Evolutionary conservation across 1,140 invertebrate genomes (phyloP), one percentile per base, ranked within the genome.

Genomic region (Drosophila tsacasi): DNA sequence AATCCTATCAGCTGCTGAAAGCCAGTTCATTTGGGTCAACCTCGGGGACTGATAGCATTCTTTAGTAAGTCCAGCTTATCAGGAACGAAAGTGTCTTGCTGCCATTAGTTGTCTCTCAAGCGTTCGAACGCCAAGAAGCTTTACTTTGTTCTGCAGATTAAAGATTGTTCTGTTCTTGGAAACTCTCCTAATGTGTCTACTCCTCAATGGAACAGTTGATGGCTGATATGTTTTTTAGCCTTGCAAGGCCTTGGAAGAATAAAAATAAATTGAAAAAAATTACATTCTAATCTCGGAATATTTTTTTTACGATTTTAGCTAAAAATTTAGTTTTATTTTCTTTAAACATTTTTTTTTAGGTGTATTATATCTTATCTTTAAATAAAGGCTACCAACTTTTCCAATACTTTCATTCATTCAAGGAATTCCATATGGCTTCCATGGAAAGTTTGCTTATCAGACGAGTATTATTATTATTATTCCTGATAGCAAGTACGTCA

Each of bases 351-450:
- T 58, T 44, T 58, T 13, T 49, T 23, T 8, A 7, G 8, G 40
- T 35, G 40, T 3, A 27, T 9, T 27, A 23, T 67, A 67, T 67
- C 47, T 74, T 73, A 74, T 74, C 71, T 40, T 12, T 8, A 21
- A 67, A 35, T 37, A 52, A 39, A 40, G 35, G 19, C 66, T 37
- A 12, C 39, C 55, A 61, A 19, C n/a, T 19, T 52, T 35, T 57
- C 32, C 23, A 71, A 71, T 69, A 71, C 46, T 69, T 67, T 52
- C 63, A 71, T 68, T 68, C 67, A 71, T 67, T 68, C 47, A 66
- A 21, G 6, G 64, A 55, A 71, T 68, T 68, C 42, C 39, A 19
- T 35, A 63, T 63, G 64, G 59, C 60, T 64, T 67, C 67, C 49
- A 68, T 47, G 64, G 66, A 72, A 72, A 55, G 47, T 55, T 40